phyloP scores from a whole-genome alignment of 1,140 invertebrate species.

The Pinna nobilis region DNA sequence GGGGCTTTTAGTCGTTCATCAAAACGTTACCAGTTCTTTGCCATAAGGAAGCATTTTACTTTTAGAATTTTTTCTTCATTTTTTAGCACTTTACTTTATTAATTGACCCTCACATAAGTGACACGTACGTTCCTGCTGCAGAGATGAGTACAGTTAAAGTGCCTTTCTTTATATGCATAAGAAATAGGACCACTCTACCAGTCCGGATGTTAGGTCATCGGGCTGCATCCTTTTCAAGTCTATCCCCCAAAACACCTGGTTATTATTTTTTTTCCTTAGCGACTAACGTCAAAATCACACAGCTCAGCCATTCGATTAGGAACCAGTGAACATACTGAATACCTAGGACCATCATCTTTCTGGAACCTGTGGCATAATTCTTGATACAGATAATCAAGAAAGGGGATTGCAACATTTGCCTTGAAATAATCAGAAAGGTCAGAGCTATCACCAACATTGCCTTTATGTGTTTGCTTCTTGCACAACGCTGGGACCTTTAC shows the following conservation, averaged over 20 bases:
- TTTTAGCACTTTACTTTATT: too few relatives aligned
- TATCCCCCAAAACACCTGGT: background rate
- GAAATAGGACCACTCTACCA: background rate
- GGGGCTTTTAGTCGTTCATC: background rate
- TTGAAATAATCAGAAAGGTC: background rate
- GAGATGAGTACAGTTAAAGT: too few relatives aligned
- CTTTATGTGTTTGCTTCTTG: background rate
- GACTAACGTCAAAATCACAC: background rate
- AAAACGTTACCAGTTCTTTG: background rate
- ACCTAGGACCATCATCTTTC: background rate
- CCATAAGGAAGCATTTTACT: too few relatives aligned
- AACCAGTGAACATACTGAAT: background rate
- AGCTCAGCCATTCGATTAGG: background rate
- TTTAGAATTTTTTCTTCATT: too few relatives aligned
- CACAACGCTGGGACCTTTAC: background rate
- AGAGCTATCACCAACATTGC: background rate
- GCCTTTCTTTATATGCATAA: background rate
- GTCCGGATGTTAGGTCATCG: background rate
- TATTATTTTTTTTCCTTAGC: conserved; percentile 1
- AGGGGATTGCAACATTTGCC: background rate
- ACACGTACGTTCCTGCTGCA: background rate
- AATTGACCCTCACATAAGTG: too few relatives aligned
- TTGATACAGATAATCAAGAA: conserved; percentile 1
- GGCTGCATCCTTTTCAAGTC: background rate
- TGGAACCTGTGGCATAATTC: background rate